Conservation (phyloP, 2,113 vertebrate genomes). For the Chionomys nivalis region DNA sequence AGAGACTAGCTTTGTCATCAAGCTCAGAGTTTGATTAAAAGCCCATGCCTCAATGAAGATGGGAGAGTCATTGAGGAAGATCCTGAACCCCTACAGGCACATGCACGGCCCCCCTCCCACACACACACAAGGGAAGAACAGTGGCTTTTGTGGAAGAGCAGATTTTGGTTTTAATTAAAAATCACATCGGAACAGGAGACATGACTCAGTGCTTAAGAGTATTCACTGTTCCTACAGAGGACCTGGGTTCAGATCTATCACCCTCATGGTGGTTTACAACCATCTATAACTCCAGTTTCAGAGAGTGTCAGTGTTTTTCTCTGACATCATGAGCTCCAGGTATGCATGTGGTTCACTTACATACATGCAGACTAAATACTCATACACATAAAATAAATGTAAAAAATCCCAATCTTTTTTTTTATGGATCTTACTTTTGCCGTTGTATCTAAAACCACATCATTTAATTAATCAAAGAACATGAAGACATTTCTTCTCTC, state of each 20-base stretch:
- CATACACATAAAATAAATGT: neutral
- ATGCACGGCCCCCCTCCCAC: neutral
- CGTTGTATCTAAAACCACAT: neutral
- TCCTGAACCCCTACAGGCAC: neutral
- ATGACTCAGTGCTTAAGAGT: neutral
- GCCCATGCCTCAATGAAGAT: neutral
- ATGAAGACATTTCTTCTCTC: neutral
- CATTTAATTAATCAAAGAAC: neutral
- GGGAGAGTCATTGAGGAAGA: neutral
- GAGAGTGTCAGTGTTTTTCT: neutral
- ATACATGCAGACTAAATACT: neutral
- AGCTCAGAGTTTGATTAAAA: neutral
- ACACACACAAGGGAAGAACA: neutral
- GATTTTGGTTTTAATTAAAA: neutral
- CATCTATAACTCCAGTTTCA: neutral
- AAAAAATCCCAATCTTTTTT: neutral
- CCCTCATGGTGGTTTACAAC: neutral
- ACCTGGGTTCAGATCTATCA: neutral
- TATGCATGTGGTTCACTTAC: neutral
- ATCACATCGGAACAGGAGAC: neutral
- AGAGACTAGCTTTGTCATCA: neutral
- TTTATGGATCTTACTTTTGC: neutral
- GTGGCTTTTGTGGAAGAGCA: neutral
- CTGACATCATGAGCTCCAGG: neutral
- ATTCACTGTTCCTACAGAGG: neutral